Evolutionary conservation across 1,140 invertebrate species (phyloP), one percentile per base, ranked within the genome.

Genomic region (Leucophenga varia): DNA sequence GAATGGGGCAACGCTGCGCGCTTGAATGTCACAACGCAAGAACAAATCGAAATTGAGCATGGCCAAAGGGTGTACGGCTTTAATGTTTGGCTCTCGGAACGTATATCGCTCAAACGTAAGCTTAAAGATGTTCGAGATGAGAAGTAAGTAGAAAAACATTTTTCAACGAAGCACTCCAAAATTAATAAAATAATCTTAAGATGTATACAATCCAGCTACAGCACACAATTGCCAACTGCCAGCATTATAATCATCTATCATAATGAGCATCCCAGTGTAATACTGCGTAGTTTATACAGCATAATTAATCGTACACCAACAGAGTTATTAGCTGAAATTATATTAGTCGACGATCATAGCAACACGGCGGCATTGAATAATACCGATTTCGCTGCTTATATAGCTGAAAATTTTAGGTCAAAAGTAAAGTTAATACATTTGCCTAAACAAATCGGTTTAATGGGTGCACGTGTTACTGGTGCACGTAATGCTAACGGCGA

Each of bases 181-280:
- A n/a, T n/a, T n/a, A n/a, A n/a, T n/a, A n/a, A n/a, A n/a, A n/a
- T n/a, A n/a, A n/a, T n/a, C n/a, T n/a, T n/a, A n/a, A n/a, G n/a
- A n/a, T n/a, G n/a, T n/a, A n/a, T n/a, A n/a, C n/a, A n/a, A n/a
- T n/a, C n/a, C n/a, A n/a, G n/a, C n/a, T n/a, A n/a, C n/a, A n/a
- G n/a, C n/a, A n/a, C n/a, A n/a, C n/a, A n/a, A n/a, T 0, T 97
- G 42, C 91, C 91, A 1, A 83, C 83, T 12, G 88, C 86, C 25
- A 88, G 90, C 74, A 85, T 97, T 17, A 86, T 97, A 45, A 87
- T 97, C 34, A 92, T 93, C 13, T 97, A 96, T 77, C 90, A 95
- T 76, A 93, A 95, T 72, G 93, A 95, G 76, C 90, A 94, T 75
- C 88, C 85, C 81, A 87, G 87, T 43, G 91, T 91, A 5, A 71